These are phyloP conservation scores for Trissonchulus latispiculum DNA, from an alignment of 2,888 invertebrate genomes.

Conservation along the genomic window DNA sequence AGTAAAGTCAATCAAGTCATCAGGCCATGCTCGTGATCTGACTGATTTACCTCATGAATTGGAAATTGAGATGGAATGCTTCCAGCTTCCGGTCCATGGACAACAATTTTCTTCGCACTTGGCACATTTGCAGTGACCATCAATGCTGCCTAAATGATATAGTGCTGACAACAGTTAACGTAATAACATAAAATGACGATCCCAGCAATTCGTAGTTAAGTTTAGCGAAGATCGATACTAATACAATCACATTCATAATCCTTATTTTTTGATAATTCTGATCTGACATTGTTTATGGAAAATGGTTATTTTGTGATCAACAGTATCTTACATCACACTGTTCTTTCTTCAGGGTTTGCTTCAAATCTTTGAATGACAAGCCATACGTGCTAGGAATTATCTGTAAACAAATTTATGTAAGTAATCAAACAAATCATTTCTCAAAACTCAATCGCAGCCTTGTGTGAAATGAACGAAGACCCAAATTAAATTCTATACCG, in stretches of 20 bases:
- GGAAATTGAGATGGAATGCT: constrained; percentile 97
- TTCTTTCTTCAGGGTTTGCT: constrained; percentile 93
- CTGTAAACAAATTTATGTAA: constrained; percentile 47
- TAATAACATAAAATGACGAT: too few relatives aligned
- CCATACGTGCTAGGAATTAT: constrained; percentile 96
- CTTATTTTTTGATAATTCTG: too few relatives aligned
- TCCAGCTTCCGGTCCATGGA: constrained; percentile 85
- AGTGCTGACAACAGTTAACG: background rate
- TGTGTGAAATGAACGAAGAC: too few relatives aligned
- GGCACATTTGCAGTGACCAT: constrained; percentile 96
- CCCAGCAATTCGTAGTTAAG: too few relatives aligned
- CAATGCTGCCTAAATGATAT: constrained; percentile 61
- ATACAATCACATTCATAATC: too few relatives aligned
- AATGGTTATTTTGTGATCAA: too few relatives aligned
- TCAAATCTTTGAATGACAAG: constrained; percentile 97
- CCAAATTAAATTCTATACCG: background rate
- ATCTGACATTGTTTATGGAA: too few relatives aligned
- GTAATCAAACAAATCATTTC: background rate
- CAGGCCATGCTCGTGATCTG: too few relatives aligned
- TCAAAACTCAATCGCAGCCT: too few relatives aligned
- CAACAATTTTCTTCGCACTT: constrained; percentile 95
- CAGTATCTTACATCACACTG: constrained; percentile 78
- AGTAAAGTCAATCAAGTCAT: too few relatives aligned
- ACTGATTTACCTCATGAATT: constrained; percentile 69
- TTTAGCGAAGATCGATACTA: too few relatives aligned